Conservation (phyloP, 2,113 vertebrate species). For the Rhinopomastus cyanomelas region DNA sequence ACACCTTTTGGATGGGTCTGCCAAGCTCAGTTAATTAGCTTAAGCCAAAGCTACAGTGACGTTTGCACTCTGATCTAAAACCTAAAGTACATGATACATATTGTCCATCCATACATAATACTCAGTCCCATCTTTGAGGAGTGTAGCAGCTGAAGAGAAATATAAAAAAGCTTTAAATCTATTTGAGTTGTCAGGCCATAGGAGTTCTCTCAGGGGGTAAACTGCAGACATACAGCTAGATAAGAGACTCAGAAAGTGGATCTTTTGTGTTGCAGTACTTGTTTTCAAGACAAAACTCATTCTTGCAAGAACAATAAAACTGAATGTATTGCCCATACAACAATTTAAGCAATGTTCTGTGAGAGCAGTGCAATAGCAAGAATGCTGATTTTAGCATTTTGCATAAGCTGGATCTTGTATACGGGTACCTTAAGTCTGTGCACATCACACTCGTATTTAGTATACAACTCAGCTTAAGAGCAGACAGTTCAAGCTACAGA, state of each 20-base stretch:
- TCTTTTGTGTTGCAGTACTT: not conserved
- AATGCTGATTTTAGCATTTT: not conserved
- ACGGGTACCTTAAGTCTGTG: not conserved
- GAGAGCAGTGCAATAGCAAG: not conserved
- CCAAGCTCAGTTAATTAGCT: constrained; percentile 11
- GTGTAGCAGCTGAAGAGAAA: not conserved
- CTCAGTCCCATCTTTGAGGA: not conserved
- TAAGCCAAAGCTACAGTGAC: not conserved
- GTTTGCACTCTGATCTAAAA: not conserved
- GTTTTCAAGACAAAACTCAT: not conserved
- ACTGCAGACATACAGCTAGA: not conserved
- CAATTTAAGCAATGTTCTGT: not conserved
- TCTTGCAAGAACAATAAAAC: not conserved
- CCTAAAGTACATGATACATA: not conserved
- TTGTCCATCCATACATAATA: not conserved
- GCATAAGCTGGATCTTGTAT: not conserved
- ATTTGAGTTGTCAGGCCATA: not conserved
- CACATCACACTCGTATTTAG: not conserved
- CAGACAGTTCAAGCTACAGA: not conserved
- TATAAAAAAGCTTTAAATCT: not conserved
- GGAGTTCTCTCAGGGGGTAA: not conserved
- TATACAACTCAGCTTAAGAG: not conserved
- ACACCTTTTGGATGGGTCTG: constrained; percentile 16
- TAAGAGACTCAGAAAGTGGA: not conserved
- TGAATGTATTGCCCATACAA: not conserved